phyloP scores from a whole-genome alignment of 2,113 vertebrate species.

The Columba janthina region DNA sequence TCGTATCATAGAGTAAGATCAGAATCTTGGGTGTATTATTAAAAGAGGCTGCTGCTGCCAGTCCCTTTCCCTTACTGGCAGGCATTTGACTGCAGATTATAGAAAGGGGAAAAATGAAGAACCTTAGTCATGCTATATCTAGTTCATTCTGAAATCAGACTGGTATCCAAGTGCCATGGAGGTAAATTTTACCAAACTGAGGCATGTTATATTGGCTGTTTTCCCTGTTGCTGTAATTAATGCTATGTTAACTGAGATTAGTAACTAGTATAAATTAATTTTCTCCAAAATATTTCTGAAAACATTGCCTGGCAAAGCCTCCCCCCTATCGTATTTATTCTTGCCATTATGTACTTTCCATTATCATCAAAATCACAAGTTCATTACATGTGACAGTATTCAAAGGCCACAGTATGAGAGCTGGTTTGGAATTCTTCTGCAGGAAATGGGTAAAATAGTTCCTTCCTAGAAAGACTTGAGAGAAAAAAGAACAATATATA shows the following conservation, averaged over 20 bases:
- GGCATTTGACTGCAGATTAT: neutral
- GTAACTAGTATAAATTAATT: neutral
- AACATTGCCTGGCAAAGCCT: neutral
- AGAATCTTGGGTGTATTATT: neutral
- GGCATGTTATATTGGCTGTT: neutral
- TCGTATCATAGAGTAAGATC: neutral
- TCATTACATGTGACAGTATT: neutral
- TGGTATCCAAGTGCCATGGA: neutral
- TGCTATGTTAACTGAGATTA: neutral
- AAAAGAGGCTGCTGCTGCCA: neutral
- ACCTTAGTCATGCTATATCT: neutral
- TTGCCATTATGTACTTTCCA: neutral
- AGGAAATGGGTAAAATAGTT: neutral
- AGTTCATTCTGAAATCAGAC: neutral
- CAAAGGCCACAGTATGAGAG: neutral
- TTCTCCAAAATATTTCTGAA: neutral
- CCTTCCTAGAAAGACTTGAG: neutral
- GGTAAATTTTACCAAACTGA: neutral
- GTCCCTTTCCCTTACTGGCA: neutral
- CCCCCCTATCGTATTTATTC: neutral
- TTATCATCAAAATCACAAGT: neutral
- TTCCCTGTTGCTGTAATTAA: neutral
- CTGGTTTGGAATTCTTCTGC: neutral
- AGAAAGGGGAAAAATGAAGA: neutral
- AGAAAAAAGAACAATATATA: neutral